Evolutionary conservation across 2,797 vertebrate genomes (phyloP), one percentile per base, ranked within the genome.

Genomic region (Cynodonichthys magdalenae): DNA sequence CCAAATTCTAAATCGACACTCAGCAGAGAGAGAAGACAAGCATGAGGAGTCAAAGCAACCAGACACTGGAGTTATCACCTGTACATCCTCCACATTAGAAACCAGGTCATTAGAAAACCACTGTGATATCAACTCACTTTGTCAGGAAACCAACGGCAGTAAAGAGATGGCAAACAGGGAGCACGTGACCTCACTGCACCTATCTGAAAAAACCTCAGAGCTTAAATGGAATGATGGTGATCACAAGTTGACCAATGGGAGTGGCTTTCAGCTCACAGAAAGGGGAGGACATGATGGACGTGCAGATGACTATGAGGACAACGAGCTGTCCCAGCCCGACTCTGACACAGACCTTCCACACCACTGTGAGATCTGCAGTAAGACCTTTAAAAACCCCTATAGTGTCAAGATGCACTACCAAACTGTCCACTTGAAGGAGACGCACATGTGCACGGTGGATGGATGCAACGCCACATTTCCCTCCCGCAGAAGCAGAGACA

Each of bases 361-460:
- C 85, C 94, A 96, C 85, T 98, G 96, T 68, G 95, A 96, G 85
- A 94, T 96, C 91, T 98, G 97, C 90, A 94, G 92, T 82, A 97
- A 98, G 91, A 95, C 93, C 60, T 99, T 99, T 88, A 97, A 97
- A 88, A 98, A 95, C 59, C 93, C 95, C 14, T 96, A 95, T 85
- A 95, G 96, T 24, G 93, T 97, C 67, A 98, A 96, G 90, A 93
- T 95, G 90, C 97, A 99, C 90, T 96, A 96, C 89, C 95, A 95
- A 88, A 97, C 95, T 27, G 93, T 94, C 52, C 98, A 99, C 79
- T 87, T 95, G 63, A 96, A 96, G 88, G 96, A 98, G 84, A 94
- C 94, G 83, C 96, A 99, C 88, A 79, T 92, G 80, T 99, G 98
- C 91, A 95, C 95, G 0, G 94, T 97, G 79, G 95, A 95, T 17